Evolutionary conservation across 2,888 invertebrate species (phyloP).

Genomic region (Pseudococcus viburni): DNA sequence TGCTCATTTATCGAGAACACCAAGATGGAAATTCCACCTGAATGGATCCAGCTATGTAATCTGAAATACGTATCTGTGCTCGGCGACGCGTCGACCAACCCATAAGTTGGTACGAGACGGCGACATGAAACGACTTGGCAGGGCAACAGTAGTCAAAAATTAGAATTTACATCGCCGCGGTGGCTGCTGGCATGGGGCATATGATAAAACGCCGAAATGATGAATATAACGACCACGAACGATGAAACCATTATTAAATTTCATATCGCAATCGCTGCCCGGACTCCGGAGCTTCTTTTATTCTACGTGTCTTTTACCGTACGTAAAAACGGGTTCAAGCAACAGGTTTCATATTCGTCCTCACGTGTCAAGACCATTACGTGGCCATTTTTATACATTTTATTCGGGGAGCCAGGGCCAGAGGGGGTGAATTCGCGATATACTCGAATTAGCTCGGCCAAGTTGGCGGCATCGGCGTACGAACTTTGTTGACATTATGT

Average conservation of each 20-base stretch:
- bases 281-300: neutral
- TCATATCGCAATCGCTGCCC: neutral
- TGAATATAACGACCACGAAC: constrained; percentile 32
- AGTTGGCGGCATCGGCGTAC: neutral
- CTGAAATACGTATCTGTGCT: neutral
- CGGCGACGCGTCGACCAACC: neutral
- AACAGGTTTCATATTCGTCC: constrained; percentile 33
- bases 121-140: neutral
- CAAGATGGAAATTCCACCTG: constrained; percentile 13
- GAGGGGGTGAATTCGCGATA: no score
- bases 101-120: constrained; percentile 16
- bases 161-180: constrained; percentile 33
- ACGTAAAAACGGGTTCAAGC: constrained; percentile 8
- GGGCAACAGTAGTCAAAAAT: constrained; percentile 34
- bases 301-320: neutral
- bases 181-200: constrained; percentile 38
- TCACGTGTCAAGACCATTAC: neutral
- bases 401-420: no score
- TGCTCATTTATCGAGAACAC: neutral
- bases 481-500: constrained; percentile 41
- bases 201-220: constrained; percentile 3
- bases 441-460: neutral
- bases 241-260: constrained; percentile 28
- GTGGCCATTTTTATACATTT: neutral
- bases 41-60: neutral